Percentiles rank a stretch among this genome's conserved stretches.
Evolutionary conservation across 2,888 invertebrate genomes (phyloP).

Genomic region (Tachina fera): DNA sequence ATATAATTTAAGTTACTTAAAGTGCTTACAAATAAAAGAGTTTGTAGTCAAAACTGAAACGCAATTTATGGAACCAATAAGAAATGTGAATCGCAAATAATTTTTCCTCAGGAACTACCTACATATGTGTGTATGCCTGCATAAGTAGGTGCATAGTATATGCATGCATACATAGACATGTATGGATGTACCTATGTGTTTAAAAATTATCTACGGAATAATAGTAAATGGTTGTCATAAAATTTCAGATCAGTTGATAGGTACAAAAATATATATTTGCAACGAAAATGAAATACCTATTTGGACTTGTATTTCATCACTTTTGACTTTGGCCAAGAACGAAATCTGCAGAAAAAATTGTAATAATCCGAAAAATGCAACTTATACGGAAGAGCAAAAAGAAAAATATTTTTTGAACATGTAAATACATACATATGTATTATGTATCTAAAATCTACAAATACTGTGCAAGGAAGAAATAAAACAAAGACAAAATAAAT

Average conservation of each 20-base stretch:
- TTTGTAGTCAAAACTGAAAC: slow-evolving; percentile 29
- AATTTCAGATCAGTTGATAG: neutral
- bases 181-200: neutral
- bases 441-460: slow-evolving; percentile 24
- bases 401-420: neutral
- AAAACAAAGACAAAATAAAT: slow-evolving; percentile 45
- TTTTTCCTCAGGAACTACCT: too few relatives aligned
- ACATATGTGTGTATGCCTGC: neutral
- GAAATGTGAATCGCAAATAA: neutral
- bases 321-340: slow-evolving; percentile 73
- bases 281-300: slow-evolving; percentile 33
- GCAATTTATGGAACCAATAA: neutral
- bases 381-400: neutral
- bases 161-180: neutral
- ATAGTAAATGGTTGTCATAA: neutral
- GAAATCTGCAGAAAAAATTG: slow-evolving; percentile 54
- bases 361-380: neutral
- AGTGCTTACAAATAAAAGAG: neutral
- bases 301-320: slow-evolving; percentile 51
- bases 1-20: neutral
- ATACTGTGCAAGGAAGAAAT: slow-evolving; percentile 15
- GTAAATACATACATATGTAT: neutral
- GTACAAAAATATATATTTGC: neutral
- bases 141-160: neutral
- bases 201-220: too few relatives aligned